A percentile compares a stretch with the other conserved stretches of the same genome.
Conservation (phyloP, 2,113 vertebrate genomes). For the Recurvirostra avosetta region DNA sequence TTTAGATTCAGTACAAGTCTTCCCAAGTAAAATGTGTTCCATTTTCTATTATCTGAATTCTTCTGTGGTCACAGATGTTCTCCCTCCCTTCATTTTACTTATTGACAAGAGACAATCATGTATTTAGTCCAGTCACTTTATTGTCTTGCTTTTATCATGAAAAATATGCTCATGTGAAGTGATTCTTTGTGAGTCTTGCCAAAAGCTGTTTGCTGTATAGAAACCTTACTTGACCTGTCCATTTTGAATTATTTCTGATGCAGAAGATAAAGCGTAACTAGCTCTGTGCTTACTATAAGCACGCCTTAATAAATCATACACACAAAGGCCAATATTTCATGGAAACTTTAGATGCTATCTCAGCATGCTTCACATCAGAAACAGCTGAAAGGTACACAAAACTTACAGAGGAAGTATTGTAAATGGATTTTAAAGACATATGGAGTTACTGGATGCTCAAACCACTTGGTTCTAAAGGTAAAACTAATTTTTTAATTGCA, state of each 20-base stretch:
- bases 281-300: background rate
- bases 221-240: background rate
- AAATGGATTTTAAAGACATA: background rate
- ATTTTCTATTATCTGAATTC: constrained; percentile 3
- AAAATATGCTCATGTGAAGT: background rate
- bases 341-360: background rate
- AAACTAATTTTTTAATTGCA: background rate
- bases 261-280: background rate
- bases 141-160: background rate
- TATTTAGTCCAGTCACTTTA: background rate
- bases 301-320: background rate
- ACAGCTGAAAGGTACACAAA: background rate
- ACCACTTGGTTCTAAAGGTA: background rate
- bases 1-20: background rate
- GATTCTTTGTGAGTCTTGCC: background rate
- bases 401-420: background rate
- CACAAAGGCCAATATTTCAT: background rate
- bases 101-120: background rate
- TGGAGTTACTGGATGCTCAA: background rate
- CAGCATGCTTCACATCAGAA: background rate
- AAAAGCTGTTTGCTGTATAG: background rate
- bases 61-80: constrained; percentile 23
- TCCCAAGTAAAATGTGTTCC: background rate
- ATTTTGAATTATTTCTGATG: background rate
- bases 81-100: background rate